Conservation (phyloP, 2,113 vertebrate genomes). For the Stomatorhinus ivindoensis region DNA sequence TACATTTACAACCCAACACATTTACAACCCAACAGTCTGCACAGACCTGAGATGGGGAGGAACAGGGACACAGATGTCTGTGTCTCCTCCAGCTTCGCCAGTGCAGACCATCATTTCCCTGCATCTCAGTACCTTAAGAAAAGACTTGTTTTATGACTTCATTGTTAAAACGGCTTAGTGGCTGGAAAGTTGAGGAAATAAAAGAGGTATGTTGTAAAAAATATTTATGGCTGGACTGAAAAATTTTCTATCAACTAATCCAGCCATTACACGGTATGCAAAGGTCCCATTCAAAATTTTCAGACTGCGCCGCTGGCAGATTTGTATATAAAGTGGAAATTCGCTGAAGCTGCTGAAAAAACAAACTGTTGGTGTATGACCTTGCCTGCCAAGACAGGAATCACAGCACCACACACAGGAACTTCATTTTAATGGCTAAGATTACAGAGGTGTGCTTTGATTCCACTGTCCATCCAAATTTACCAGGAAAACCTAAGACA, state of each 20-base stretch:
- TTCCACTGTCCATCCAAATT: background rate
- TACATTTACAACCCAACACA: background rate
- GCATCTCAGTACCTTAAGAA: background rate
- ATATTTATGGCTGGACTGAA: background rate
- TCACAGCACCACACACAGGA: background rate
- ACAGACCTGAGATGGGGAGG: background rate
- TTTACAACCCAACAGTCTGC: background rate
- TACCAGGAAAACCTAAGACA: background rate
- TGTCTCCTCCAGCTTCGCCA: background rate
- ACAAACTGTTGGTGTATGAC: background rate
- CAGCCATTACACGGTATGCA: background rate
- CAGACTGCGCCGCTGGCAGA: background rate
- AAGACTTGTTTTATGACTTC: background rate
- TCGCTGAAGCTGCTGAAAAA: background rate
- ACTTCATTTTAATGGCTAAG: background rate
- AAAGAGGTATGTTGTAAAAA: background rate
- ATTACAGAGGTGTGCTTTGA: background rate
- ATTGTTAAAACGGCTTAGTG: background rate
- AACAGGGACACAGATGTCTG: background rate
- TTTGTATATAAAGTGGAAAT: background rate
- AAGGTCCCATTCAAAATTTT: background rate
- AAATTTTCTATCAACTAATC: background rate
- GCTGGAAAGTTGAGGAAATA: background rate
- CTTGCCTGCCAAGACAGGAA: background rate
- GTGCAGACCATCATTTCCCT: background rate